Percentiles rank a stretch among this genome's conserved stretches.
Evolutionary conservation across 2,888 invertebrate genomes (phyloP).

Genomic region (Sphaerophoria taeniata): DNA sequence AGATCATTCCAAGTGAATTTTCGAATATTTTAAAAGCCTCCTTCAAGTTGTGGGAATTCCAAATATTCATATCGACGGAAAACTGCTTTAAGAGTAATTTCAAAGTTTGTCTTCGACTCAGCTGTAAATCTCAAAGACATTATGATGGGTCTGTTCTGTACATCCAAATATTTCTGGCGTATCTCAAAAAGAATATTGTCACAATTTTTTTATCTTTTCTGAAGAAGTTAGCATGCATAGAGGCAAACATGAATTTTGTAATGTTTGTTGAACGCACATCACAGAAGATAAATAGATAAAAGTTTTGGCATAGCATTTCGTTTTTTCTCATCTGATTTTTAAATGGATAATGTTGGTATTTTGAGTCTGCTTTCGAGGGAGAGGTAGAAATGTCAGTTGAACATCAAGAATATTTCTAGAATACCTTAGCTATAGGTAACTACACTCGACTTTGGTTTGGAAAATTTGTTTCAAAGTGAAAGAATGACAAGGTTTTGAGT

Average conservation of each 20-base stretch:
- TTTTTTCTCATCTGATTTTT: slow-evolving; percentile 6
- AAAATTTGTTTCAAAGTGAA: not conserved
- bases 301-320: slow-evolving; percentile 32
- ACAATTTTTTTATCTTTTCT: slow-evolving; percentile 13
- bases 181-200: slow-evolving; percentile 2
- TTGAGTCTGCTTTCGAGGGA: not conserved
- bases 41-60: slow-evolving; percentile 1
- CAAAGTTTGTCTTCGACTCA: not conserved
- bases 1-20: not conserved
- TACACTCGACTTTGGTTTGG: no score
- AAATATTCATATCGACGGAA: not conserved
- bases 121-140: not conserved
- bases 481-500: no score
- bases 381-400: slow-evolving; percentile 3
- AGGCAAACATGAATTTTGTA: slow-evolving; percentile 28
- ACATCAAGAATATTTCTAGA: no score
- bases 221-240: slow-evolving; percentile 22
- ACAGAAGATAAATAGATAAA: slow-evolving; percentile 14
- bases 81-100: slow-evolving; percentile 3
- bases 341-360: slow-evolving; percentile 35
- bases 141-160: not conserved
- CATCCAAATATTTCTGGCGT: no score
- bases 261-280: not conserved
- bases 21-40: not conserved
- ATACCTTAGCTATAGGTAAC: no score